phyloP scores from a whole-genome alignment of 2,888 invertebrate species.

The Miltochrista miniata region DNA sequence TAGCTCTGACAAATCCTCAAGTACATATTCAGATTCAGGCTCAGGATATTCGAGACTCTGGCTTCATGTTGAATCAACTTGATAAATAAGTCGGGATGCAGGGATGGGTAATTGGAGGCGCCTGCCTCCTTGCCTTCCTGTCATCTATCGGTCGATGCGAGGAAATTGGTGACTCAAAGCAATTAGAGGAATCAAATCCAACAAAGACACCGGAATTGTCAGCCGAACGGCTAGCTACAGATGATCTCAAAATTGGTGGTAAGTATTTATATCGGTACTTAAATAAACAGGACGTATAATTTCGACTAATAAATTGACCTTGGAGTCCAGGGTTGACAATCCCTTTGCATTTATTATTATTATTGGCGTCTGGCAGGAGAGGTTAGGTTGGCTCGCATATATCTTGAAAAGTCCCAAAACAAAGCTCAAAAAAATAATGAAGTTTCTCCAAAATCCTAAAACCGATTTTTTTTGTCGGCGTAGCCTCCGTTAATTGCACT shows the following conservation, averaged over 20 bases:
- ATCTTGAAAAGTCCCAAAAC: no score
- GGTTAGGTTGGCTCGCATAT: no score
- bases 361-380: no score
- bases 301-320: no score
- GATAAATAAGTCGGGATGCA: constrained; percentile 31
- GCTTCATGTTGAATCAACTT: constrained; percentile 4
- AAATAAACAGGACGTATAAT: no score
- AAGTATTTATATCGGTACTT: constrained; percentile 4
- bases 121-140: constrained; percentile 40
- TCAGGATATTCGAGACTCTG: not conserved
- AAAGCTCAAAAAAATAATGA: no score
- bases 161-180: constrained; percentile 16
- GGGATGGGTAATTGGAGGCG: constrained; percentile 30
- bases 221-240: not conserved
- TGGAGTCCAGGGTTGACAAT: no score
- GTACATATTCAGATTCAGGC: constrained; percentile 2
- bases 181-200: constrained; percentile 8
- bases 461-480: no score
- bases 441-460: no score
- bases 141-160: constrained; percentile 30
- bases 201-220: not conserved
- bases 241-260: constrained; percentile 40
- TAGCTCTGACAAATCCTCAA: constrained; percentile 3
- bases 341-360: no score
- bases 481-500: no score